Base-by-base conservation (phyloP, 2,113 vertebrate species). In the Vireo altiloquus region DNA sequence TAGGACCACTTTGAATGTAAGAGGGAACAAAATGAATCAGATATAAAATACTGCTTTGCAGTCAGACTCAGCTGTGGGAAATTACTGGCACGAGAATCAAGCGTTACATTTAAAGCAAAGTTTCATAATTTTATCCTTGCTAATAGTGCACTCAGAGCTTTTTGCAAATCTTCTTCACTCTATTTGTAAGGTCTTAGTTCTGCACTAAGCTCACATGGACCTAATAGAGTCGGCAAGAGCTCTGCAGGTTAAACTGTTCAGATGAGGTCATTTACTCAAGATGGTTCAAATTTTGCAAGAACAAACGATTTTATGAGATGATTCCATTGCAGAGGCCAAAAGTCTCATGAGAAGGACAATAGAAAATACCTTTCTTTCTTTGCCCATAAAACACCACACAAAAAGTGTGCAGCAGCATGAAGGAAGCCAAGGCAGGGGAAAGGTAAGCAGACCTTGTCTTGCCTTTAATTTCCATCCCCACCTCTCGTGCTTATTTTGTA, bases 231-330 rank as follows among this genome's bases (percentile, higher is more conserved):
- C 4, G 0, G 64, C 24, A 74, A 65, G 79, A 69, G 71, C 78
- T 77, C 60, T 8, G 3, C 64, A 71, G 47, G 53, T 53, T 69
- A 91, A 90, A 71, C 42, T 59, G 13, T 13, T 83, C 74, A 79
- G 69, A 80, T 86, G 89, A 95, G 78, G 65, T 91, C 52, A 95
- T 92, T 78, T 80, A 35, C 35, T 85, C 63, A 90, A 86, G 91
- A 77, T 82, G 84, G 65, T 95, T 92, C 84, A 91, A 16, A 79
- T 91, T 92, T 91, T 72, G 65, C 23, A 94, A 65, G 46, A 80
- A 83, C 31, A 63, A 50, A 89, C 72, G 49, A 76, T 49, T 49
- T 77, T 68, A 53, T 1, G 35, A 92, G 56, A 66, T 50, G 22
- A 82, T 90, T 66, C 49, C 18, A 33, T 44, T 44, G 54, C 1